Conservation (phyloP, 2,113 vertebrate genomes). For the Brachyhypopomus gauderio region DNA sequence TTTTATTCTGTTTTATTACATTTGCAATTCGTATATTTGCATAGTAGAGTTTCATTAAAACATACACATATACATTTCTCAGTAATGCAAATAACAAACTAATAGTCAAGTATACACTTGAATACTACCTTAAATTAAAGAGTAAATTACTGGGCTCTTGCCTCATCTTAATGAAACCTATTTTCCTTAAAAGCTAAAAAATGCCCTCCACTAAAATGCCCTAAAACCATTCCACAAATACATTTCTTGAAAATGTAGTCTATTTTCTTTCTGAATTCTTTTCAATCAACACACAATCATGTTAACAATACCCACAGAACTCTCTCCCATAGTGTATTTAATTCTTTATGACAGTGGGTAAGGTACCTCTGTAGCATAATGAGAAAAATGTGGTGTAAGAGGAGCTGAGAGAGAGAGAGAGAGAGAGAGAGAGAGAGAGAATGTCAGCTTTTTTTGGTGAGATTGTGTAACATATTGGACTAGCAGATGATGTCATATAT, state of each 20-base stretch:
- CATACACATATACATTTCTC: too few relatives aligned
- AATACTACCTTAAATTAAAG: too few relatives aligned
- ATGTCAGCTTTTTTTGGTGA: neutral
- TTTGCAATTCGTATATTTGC: too few relatives aligned
- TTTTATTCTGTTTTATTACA: too few relatives aligned
- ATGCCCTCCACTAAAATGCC: too few relatives aligned
- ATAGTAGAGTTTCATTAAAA: too few relatives aligned
- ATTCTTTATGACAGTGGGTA: neutral
- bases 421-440: neutral
- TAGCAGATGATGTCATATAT: neutral
- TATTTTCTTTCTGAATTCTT: slow-evolving; percentile 8
- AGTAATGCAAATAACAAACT: too few relatives aligned
- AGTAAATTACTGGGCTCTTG: too few relatives aligned
- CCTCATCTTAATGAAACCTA: too few relatives aligned
- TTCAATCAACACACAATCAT: slow-evolving; percentile 11
- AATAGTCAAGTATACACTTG: too few relatives aligned
- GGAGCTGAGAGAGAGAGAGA: neutral
- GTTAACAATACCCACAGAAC: neutral
- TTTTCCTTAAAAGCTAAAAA: too few relatives aligned
- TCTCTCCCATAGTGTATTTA: neutral
- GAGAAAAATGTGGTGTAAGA: slow-evolving; percentile 11
- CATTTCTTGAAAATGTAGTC: neutral
- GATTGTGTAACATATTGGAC: neutral
- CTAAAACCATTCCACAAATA: neutral
- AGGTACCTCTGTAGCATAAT: neutral